Base-by-base conservation (phyloP, 2,797 vertebrate genomes). In the Cynopterus sphinx region DNA sequence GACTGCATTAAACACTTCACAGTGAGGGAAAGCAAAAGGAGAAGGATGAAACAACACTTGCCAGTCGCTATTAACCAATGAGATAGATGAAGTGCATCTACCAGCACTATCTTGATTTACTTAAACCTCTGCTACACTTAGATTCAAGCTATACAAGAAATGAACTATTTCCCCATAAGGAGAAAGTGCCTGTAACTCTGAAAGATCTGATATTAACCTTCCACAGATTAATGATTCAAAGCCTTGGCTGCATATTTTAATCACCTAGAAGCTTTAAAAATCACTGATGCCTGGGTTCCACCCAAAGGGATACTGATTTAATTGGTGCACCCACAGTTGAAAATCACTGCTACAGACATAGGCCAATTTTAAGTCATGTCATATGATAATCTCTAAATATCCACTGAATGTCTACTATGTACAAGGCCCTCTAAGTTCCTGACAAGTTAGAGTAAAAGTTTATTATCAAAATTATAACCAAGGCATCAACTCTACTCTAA, bases 401-500 rank as follows among this genome's bases (percentile, higher is more conserved):
- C 71, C 49, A 46, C 0, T 46, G 36, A 88, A 78, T 68, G 17
- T 39, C 77, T 61, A 49, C 10, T 24, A 24, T 26, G 13, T n/a
- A 6, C 51, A 91, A 51, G 57, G 31, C 79, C 87, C 49, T 79
- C 75, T 59, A 78, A 53, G 70, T 92, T 92, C 12, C 33, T 88
- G 31, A 43, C 41, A 28, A 9, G 10, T 79, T 33, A 86, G 15
- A 68, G 43, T 85, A 89, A 95, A 83, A 57, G 41, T 41, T 65
- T 78, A 93, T 41, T 89, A 78, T 51, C 63, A 75, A 95, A 95
- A 92, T 90, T 24, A 91, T 46, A 92, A 61, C 2, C 26, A 92
- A 91, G 21, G 43, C 12, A 83, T 43, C 17, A 31, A 81, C 15
- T 85, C 24, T 75, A 41, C 57, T 93, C 81, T 88, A 94, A 75